phyloP scores from a whole-genome alignment of 2,113 vertebrate genomes.

The Carettochelys insculpta region DNA sequence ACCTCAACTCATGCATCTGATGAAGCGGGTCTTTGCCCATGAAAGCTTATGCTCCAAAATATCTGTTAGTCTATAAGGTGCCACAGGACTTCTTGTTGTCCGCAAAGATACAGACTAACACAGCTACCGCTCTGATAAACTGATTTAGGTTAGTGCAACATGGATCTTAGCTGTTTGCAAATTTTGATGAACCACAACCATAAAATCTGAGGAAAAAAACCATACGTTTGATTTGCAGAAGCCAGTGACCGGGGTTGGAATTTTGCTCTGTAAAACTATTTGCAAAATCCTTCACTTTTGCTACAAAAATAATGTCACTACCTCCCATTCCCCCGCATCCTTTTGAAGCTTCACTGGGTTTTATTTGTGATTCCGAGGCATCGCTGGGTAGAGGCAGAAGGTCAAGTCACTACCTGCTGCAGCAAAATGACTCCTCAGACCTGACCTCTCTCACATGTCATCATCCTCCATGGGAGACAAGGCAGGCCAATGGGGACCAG shows the following conservation, averaged over 20 bases:
- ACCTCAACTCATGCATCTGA: no score
- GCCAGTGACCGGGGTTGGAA: not conserved
- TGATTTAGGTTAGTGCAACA: not conserved
- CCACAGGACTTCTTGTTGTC: no score
- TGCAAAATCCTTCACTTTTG: not conserved
- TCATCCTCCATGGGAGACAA: fast-evolving
- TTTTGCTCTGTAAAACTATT: not conserved
- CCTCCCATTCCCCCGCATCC: no score
- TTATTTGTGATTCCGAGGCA: not conserved
- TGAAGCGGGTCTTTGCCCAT: no score
- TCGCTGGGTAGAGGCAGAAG: not conserved
- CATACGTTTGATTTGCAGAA: not conserved
- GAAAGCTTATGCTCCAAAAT: no score
- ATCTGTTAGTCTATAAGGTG: no score
- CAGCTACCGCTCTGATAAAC: no score
- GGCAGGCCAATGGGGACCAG: fast-evolving
- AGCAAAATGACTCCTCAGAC: not conserved
- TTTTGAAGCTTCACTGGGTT: not conserved
- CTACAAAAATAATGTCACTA: not conserved
- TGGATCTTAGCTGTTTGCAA: not conserved
- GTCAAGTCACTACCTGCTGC: not conserved
- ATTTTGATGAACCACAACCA: not conserved
- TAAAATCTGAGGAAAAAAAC: not conserved
- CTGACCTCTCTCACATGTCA: no score
- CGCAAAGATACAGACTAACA: no score